Conservation (phyloP, 2,797 vertebrate genomes). For the Siniperca undulata region DNA sequence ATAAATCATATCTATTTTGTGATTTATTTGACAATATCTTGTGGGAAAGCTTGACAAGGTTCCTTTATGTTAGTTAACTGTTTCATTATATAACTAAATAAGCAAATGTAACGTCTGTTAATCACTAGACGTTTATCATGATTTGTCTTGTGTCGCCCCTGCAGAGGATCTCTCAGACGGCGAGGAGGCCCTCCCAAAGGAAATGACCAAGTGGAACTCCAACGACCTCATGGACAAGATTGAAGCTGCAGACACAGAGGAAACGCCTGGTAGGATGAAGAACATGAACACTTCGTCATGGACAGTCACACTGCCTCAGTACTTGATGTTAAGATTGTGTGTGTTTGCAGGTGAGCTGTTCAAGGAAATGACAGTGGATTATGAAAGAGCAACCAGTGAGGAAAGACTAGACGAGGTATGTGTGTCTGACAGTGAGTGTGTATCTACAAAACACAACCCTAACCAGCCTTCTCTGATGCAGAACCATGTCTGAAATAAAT, state of each 20-base stretch:
- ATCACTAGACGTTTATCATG: background rate
- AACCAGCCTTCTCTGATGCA: constrained; percentile 34
- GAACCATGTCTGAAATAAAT: constrained; percentile 26
- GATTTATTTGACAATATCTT: background rate
- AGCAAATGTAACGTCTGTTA: background rate
- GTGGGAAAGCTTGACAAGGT: background rate
- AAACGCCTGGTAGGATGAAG: constrained; percentile 86
- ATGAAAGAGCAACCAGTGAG: constrained; percentile 86
- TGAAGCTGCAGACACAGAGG: constrained; percentile 89
- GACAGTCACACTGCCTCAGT: background rate
- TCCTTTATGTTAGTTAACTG: background rate
- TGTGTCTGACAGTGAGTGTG: constrained; percentile 15
- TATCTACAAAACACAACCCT: background rate
- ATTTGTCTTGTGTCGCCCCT: constrained; percentile 30
- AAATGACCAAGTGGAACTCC: constrained; percentile 96
- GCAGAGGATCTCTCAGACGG: constrained; percentile 93
- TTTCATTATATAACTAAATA: background rate
- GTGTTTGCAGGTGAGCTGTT: constrained; percentile 88
- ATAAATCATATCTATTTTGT: background rate
- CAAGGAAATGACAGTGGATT: constrained; percentile 87
- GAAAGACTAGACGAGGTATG: constrained; percentile 92
- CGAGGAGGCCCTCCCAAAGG: constrained; percentile 93
- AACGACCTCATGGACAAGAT: constrained; percentile 98
- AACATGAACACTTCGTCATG: background rate
- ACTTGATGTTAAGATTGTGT: constrained; percentile 25